Conservation (phyloP, 2,888 invertebrate species). For the Melipona bicolor region DNA sequence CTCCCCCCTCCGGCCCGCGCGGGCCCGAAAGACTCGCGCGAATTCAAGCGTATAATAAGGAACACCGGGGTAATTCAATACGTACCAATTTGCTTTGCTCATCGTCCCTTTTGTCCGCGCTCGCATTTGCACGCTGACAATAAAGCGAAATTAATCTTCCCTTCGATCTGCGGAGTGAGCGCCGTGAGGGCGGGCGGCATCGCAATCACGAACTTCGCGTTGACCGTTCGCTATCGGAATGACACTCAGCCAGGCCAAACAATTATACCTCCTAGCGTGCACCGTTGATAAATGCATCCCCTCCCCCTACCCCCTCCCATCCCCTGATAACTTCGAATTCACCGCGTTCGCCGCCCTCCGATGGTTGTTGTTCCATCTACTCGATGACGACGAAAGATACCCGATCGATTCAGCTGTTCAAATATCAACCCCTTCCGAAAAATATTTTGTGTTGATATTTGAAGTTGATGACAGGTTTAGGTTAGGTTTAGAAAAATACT, state of each 20-base stretch:
- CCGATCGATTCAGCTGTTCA: slow-evolving; percentile 18
- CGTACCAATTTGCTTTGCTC: slow-evolving; percentile 62
- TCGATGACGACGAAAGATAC: slow-evolving; percentile 42
- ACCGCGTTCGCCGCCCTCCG: not conserved
- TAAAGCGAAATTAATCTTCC: slow-evolving; percentile 68
- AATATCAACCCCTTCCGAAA: slow-evolving; percentile 11
- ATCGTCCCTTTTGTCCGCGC: slow-evolving; percentile 57
- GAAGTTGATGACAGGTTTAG: too few species aligned
- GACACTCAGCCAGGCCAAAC: slow-evolving; percentile 65
- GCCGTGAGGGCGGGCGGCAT: slow-evolving; percentile 18
- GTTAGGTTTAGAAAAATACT: too few species aligned
- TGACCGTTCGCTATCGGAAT: slow-evolving; percentile 64
- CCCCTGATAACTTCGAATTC: slow-evolving; percentile 25
- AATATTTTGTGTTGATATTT: not conserved
- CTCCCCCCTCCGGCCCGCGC: too few species aligned
- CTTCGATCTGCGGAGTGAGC: slow-evolving; percentile 61
- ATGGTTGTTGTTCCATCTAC: not conserved
- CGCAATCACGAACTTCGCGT: slow-evolving; percentile 64
- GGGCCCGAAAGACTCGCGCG: slow-evolving; percentile 47
- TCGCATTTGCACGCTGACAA: slow-evolving; percentile 63
- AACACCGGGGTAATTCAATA: slow-evolving; percentile 55
- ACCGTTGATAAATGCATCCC: slow-evolving; percentile 37
- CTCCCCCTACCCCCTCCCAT: rapidly evolving
- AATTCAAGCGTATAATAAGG: slow-evolving; percentile 56
- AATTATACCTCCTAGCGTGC: slow-evolving; percentile 58